phyloP scores from a whole-genome alignment of 2,888 invertebrate genomes.

The Epirrhoe tristata region DNA sequence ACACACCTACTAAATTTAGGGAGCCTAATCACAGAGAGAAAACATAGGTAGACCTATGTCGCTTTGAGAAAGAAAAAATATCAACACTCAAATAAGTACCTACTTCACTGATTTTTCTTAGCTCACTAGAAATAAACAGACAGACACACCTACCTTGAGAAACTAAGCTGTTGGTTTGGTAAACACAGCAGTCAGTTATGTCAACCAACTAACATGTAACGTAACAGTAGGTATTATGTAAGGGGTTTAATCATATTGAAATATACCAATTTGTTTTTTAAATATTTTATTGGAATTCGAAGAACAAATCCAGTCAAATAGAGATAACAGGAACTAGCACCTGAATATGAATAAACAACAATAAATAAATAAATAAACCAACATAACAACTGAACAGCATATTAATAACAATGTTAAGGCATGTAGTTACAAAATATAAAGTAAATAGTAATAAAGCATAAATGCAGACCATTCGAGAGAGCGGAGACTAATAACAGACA shows the following conservation, averaged over 20 bases:
- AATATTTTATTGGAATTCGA: constrained; percentile 41
- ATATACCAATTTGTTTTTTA: constrained; percentile 4
- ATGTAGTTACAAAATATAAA: constrained; percentile 32
- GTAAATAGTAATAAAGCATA: constrained; percentile 42
- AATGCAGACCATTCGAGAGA: constrained; percentile 53
- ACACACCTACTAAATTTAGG: no score
- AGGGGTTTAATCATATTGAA: background rate
- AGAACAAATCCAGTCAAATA: constrained; percentile 50
- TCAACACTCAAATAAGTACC: no score
- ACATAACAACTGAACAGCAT: constrained; percentile 36
- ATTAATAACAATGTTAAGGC: constrained; percentile 42
- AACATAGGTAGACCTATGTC: no score
- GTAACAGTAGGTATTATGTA: background rate
- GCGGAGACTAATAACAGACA: constrained; percentile 45
- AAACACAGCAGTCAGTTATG: no score
- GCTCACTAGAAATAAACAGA: no score
- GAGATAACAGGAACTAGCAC: constrained; percentile 56
- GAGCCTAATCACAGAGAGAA: no score
- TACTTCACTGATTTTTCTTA: no score
- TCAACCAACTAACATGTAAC: background rate
- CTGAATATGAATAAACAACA: constrained; percentile 48
- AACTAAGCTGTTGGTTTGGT: no score
- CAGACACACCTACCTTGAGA: no score
- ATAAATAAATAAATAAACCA: constrained; percentile 39
- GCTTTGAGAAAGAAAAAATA: no score